Conservation (phyloP, 2,797 vertebrate species). For the Pipistrellus pygmaeus region DNA sequence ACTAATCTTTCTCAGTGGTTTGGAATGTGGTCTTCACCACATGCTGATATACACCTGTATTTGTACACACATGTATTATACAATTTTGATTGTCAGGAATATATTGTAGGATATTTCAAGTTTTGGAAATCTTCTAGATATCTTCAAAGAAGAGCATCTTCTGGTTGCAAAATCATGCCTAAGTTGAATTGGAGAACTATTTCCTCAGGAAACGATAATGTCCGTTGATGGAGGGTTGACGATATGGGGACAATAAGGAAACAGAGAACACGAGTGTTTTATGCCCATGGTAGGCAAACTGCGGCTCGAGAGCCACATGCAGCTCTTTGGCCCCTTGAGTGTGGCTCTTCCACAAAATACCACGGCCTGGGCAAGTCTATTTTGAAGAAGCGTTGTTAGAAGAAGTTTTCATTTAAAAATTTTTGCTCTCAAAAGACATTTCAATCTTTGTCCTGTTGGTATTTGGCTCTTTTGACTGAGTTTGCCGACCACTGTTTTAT, state of each 20-base stretch:
- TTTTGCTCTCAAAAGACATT: no score
- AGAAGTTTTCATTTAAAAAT: no score
- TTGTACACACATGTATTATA: neutral
- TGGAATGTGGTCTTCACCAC: neutral
- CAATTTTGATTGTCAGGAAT: neutral
- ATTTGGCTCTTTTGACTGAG: no score
- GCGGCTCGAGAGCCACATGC: no score
- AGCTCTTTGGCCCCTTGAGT: no score
- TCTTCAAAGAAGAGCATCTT: neutral
- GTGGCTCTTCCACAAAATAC: no score
- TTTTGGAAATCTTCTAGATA: neutral
- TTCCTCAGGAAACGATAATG: neutral
- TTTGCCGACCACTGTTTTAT: neutral
- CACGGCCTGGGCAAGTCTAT: no score
- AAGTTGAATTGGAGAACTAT: neutral
- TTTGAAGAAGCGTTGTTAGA: no score
- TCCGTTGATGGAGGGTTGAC: neutral
- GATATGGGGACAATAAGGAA: accelerated
- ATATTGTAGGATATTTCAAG: neutral
- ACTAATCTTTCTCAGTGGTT: neutral
- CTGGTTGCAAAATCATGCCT: neutral
- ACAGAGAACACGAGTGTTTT: accelerated
- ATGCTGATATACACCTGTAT: neutral
- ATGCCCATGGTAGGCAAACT: no score
- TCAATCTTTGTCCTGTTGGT: no score